Evolutionary conservation across 2,113 vertebrate genomes (phyloP).

Genomic region (Rhagologus leucostigma): DNA sequence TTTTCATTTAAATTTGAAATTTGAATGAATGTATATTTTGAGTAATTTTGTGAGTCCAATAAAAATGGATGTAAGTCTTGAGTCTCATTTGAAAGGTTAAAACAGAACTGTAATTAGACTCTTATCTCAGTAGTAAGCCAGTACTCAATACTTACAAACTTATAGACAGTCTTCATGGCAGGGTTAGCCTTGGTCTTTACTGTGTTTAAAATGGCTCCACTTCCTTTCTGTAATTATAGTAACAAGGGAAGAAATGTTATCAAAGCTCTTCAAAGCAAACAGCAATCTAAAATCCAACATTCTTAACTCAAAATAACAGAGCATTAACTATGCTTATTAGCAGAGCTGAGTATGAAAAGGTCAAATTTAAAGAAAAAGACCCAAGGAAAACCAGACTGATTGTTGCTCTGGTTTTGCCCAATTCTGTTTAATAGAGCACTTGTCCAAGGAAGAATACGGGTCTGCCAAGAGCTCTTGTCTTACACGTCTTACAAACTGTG

Average conservation of each 20-base stretch:
- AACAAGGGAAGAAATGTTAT: constrained; percentile 36
- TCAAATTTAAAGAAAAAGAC: not conserved
- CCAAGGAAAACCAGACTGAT: not conserved
- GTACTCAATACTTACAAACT: constrained; percentile 86
- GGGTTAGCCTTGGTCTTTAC: constrained; percentile 97
- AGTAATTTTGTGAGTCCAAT: not conserved
- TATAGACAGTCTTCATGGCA: constrained; percentile 98
- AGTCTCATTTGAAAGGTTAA: not conserved
- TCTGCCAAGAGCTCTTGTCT: not conserved
- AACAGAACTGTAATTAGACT: constrained; percentile 8
- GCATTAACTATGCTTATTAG: not conserved
- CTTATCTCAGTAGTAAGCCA: constrained; percentile 31
- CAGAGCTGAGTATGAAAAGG: not conserved
- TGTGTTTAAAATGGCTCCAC: constrained; percentile 95
- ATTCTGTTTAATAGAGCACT: not conserved
- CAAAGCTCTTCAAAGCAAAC: constrained; percentile 35
- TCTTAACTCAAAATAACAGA: constrained; percentile 26
- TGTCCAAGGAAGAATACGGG: not conserved
- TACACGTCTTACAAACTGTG: not conserved
- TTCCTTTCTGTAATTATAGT: constrained; percentile 86
- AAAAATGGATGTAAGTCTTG: not conserved
- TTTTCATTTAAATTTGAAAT: constrained; percentile 19
- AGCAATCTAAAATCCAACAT: constrained; percentile 33
- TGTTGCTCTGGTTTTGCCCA: not conserved
- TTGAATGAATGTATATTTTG: not conserved